Evolutionary conservation across 2,113 vertebrate species (phyloP).

Genomic region (Indicator maculatus): DNA sequence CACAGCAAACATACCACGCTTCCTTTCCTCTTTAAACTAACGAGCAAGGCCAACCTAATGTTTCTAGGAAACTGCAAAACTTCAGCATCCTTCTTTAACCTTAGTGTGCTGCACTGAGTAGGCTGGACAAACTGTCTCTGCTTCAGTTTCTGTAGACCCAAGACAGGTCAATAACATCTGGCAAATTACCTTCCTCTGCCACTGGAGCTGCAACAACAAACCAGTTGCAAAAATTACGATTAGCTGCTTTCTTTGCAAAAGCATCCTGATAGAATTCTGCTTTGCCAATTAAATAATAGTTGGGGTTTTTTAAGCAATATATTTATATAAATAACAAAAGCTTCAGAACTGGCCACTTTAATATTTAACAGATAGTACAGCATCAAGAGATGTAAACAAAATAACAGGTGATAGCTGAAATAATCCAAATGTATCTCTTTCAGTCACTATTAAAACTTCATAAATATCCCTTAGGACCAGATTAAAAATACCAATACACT

Average conservation of each 20-base stretch:
- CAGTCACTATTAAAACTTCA: background rate
- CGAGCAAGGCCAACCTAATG: background rate
- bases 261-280: background rate
- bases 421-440: background rate
- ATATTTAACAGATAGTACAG: background rate
- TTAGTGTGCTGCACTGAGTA: too few relatives aligned
- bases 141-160: background rate
- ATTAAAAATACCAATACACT: background rate
- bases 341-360: background rate
- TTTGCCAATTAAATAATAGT: background rate
- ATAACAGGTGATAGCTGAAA: background rate
- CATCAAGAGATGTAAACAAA: background rate
- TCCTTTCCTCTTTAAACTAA: background rate
- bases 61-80: background rate
- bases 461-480: background rate
- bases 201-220: background rate
- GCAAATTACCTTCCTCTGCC: background rate
- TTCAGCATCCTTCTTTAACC: background rate
- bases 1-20: background rate
- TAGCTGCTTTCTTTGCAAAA: background rate
- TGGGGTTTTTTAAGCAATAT: background rate
- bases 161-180: background rate
- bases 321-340: background rate
- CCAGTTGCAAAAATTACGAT: background rate
- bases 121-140: background rate